Percentiles rank a stretch among this genome's conserved stretches.
Evolutionary conservation across 1,140 invertebrate genomes (phyloP).

Genomic region (Drosophila funebris): DNA sequence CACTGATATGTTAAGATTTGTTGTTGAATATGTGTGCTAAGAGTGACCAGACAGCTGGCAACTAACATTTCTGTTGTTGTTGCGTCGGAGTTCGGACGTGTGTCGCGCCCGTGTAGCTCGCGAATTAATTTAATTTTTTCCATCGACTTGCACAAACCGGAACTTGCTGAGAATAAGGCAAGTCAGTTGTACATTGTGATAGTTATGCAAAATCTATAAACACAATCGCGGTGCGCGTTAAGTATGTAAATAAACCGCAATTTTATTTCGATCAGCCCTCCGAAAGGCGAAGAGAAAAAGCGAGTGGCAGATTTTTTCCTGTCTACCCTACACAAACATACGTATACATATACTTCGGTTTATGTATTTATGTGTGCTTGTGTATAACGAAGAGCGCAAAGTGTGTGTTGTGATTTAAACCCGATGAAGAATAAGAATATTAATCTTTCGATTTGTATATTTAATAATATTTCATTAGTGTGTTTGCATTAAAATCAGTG

Average conservation of each 20-base stretch:
- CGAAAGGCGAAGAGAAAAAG: slow-evolving; percentile 49
- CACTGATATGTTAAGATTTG: slow-evolving; percentile 7
- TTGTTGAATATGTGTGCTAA: slow-evolving; percentile 14
- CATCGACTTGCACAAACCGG: slow-evolving; percentile 56
- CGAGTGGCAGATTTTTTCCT: slow-evolving; percentile 78
- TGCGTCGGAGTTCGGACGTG: slow-evolving; percentile 46
- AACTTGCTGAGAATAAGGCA: slow-evolving; percentile 57
- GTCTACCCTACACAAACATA: slow-evolving; percentile 77
- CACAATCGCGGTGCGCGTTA: slow-evolving; percentile 54
- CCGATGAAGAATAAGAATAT: slow-evolving; percentile 50
- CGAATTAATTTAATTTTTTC: slow-evolving; percentile 55
- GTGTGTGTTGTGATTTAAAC: slow-evolving; percentile 27
- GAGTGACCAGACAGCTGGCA: slow-evolving; percentile 36
- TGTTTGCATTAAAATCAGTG: slow-evolving; percentile 45
- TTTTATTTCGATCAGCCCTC: slow-evolving; percentile 24
- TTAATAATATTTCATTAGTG: slow-evolving; percentile 23
- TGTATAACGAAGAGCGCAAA: slow-evolving; percentile 43
- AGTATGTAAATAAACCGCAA: slow-evolving; percentile 55
- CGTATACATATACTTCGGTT: slow-evolving; percentile 51
- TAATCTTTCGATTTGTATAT: slow-evolving; percentile 3
- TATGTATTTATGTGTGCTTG: slow-evolving; percentile 44
- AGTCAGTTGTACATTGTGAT: slow-evolving; percentile 63
- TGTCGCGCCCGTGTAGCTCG: slow-evolving; percentile 33
- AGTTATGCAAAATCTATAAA: slow-evolving; percentile 48
- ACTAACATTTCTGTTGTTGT: slow-evolving; percentile 52